Evolutionary conservation across 2,113 vertebrate species (phyloP), one percentile per base, ranked within the genome.

Genomic region (Oncorhynchus gorbuscha): DNA sequence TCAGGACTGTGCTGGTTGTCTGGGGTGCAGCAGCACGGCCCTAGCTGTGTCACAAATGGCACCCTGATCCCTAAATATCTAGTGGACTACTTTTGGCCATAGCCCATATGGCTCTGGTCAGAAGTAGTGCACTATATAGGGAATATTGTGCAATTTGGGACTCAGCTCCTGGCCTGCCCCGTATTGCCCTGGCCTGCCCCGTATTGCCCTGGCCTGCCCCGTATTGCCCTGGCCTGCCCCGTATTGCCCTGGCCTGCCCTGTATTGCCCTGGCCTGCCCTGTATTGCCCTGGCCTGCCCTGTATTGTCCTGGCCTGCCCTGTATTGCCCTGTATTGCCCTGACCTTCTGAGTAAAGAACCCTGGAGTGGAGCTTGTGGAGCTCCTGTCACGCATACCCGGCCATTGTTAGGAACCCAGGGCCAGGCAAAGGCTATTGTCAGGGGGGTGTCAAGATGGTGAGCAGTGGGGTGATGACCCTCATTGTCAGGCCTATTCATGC

Each of bases 401-500:
- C 76, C 83, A 83, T 86, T 87, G 88, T 91, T 81, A 86, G 81
- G 76, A 1, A 75, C 67, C 69, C 85, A 85, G 87, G 84, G 35
- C 28, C 13, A n/a, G 22, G 45, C 4, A 20, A 14, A 58, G n/a
- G 72, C 13, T 24, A 58, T 24, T 55, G 71, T 39, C 24, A 13
- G 18, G 2, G 26, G 85, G 86, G 77, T 87, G 89, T 91, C 88
- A 91, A 88, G 88, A 86, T 83, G 89, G 86, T 84, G 80, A 82
- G 81, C 86, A 83, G 83, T 35, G 72, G 82, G 86, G 87, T 80
- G 81, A 24, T 83, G 85, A 90, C 89, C 90, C 81, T 61, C 69
- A 86, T 88, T 89, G 88, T 89, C 59, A 18, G 1, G n/a, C 32
- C 51, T 32, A 55, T 55, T 55, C 51, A 55, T 55, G 51, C 16